These are phyloP conservation scores for Noctua fimbriata DNA, from an alignment of 2,888 invertebrate genomes.

Conservation along the genomic window DNA sequence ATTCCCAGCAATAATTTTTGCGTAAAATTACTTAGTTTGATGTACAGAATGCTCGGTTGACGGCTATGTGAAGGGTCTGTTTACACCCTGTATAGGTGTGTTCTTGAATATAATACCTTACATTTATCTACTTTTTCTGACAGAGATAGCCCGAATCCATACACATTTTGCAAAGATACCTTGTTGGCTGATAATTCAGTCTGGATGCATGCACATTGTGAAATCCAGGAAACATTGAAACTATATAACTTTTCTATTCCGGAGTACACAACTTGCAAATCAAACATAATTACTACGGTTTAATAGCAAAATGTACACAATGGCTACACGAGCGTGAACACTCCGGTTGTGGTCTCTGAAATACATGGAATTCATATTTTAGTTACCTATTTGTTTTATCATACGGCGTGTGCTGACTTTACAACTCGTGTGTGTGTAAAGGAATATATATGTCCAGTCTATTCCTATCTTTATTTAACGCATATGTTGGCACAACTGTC, in stretches of 20 bases:
- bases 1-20: no score
- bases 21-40: no score
- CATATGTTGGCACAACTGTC: neutral
- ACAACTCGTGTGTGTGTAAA: neutral
- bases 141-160: neutral
- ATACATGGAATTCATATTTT: neutral
- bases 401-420: conserved; percentile 8
- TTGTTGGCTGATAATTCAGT: neutral
- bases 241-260: neutral
- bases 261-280: neutral
- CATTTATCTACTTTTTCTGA: neutral
- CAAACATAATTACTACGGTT: neutral
- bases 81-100: neutral
- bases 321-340: conserved; percentile 17
- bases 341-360: neutral
- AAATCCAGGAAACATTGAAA: neutral
- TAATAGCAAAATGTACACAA: neutral
- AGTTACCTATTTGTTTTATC: neutral
- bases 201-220: neutral
- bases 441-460: neutral
- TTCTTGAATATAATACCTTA: neutral
- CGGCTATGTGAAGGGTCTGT: no score
- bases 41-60: no score
- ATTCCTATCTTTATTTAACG: neutral
- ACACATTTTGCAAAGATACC: neutral